Evolutionary conservation across 2,797 vertebrate genomes (phyloP), one percentile per base, ranked within the genome.

Genomic region (Lindbergichthys nudifrons): DNA sequence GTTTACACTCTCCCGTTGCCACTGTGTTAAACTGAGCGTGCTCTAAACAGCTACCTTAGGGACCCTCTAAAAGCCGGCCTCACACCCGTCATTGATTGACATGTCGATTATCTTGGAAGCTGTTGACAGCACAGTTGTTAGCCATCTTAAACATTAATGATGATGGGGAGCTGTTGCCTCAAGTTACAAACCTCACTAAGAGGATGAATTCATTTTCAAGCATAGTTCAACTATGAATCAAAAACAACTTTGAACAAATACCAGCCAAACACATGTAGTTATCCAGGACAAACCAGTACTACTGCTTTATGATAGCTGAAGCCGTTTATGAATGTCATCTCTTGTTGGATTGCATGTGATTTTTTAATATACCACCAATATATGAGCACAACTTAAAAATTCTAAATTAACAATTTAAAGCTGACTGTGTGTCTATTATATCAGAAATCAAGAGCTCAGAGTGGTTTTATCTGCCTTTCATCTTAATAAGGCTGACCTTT

Each of bases 11-110:
- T 86, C 64, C 82, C 79, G 70, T 75, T 83, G 87, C 91, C 83
- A 86, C 88, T 89, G 82, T 93, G 93, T 95, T 95, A 93, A 95
- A 94, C 90, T 88, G 91, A 94, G 92, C 88, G 51, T 94, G 88
- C 85, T 91, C 87, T 90, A 85, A 93, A 88, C 86, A 84, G 82
- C 82, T 90, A 92, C 94, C 92, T 92, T 73, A 80, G 91, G 91
- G 92, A 94, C 89, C 87, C 79, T 91, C 92, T 94, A 89, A 94
- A 94, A 95, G 91, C 91, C 26, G 56, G 74, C 88, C 82, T 89
- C 70, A 77, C 83, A 84, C 89, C 81, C 74, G 43, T 74, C 92
- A 93, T 93, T 95, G 94, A 95, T 94, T 94, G 93, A 94, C 93
- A 93, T 68, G 87, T 89, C 86, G 92, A 94, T 94, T 94, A 93